phyloP scores from a whole-genome alignment of 2,888 invertebrate species.

The Pristionchus arcanus region DNA sequence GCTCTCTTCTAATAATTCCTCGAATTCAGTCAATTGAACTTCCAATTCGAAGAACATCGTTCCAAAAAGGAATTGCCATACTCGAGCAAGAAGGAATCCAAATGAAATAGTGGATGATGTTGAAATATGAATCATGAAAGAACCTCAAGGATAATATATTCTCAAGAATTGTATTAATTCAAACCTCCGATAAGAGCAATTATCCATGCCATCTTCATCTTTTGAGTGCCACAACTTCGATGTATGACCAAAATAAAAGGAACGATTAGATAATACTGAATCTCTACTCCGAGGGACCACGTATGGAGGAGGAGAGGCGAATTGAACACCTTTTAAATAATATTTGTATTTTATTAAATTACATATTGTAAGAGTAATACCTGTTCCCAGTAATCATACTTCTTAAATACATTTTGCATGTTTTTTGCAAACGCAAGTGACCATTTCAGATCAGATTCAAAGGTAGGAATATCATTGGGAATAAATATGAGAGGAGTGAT shows the following conservation, averaged over 20 bases:
- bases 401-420: constrained; percentile 18
- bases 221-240: background rate
- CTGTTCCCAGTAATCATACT: constrained; percentile 36
- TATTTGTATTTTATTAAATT: too few relatives aligned
- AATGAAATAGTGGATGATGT: background rate
- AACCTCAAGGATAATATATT: background rate
- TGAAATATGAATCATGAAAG: background rate
- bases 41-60: background rate
- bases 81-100: background rate
- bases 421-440: constrained; percentile 34
- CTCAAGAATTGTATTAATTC: background rate
- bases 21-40: background rate
- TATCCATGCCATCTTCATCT: background rate
- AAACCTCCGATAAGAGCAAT: background rate
- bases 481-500: constrained; percentile 12
- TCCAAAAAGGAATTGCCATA: constrained; percentile 1
- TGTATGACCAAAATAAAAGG: constrained; percentile 40
- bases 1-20: constrained; percentile 13
- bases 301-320: constrained; percentile 51
- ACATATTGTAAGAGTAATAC: background rate
- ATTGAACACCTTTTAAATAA: constrained; percentile 49
- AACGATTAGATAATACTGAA: constrained; percentile 54
- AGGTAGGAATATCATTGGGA: background rate
- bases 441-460: constrained; percentile 8
- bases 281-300: constrained; percentile 53